phyloP scores from a whole-genome alignment of 2,797 vertebrate species.

The Clarias laeviceps region DNA sequence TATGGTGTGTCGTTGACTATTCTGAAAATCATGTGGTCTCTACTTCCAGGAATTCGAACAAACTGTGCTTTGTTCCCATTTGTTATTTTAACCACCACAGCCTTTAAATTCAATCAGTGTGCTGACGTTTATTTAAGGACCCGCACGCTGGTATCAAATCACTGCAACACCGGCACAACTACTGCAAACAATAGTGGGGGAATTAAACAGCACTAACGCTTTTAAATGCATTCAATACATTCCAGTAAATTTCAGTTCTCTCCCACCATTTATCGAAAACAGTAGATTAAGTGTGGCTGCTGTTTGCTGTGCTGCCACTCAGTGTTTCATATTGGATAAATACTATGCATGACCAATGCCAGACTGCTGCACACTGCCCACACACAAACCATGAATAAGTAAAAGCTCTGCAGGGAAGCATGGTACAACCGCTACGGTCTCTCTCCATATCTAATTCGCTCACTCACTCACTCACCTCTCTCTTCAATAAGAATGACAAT shows the following conservation, averaged over 20 bases:
- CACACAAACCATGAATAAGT: slow-evolving; percentile 37
- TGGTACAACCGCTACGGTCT: background rate
- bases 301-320: background rate
- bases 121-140: slow-evolving; percentile 5
- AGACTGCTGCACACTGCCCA: slow-evolving; percentile 29
- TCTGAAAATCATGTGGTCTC: slow-evolving; percentile 18
- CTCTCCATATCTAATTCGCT: background rate
- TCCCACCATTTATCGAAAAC: background rate
- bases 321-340: slow-evolving; percentile 23
- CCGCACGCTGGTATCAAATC: background rate
- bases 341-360: slow-evolving; percentile 35
- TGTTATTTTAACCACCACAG: background rate
- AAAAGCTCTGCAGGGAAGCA: slow-evolving; percentile 30
- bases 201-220: background rate
- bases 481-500: background rate
- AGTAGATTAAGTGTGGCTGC: background rate
- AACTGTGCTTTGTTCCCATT: background rate
- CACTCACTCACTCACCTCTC: background rate
- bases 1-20: slow-evolving; percentile 33
- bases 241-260: background rate
- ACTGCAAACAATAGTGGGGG: background rate
- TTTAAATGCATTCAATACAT: background rate
- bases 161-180: background rate
- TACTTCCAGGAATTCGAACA: slow-evolving; percentile 5
- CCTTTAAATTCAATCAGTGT: slow-evolving; percentile 4